Percentiles rank a stretch among this genome's conserved stretches.
phyloP scores from a whole-genome alignment of 2,113 vertebrate species.

The Leucoraja erinaceus region DNA sequence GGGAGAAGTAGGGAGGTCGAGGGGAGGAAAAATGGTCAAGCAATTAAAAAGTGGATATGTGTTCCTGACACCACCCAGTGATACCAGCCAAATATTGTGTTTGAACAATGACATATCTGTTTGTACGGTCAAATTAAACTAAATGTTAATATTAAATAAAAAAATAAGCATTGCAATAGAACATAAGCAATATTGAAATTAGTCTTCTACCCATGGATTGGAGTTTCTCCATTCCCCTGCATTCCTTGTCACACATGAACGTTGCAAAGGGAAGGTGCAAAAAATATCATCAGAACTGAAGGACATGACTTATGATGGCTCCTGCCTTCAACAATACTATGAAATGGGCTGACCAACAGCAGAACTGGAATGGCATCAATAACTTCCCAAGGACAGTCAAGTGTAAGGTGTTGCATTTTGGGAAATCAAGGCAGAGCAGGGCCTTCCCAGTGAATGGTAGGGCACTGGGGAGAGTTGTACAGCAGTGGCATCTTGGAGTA shows the following conservation, averaged over 20 bases:
- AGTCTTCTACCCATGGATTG: too few relatives aligned
- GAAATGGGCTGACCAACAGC: not conserved
- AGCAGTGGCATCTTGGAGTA: too few relatives aligned
- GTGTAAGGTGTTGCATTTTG: too few relatives aligned
- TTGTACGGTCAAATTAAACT: not conserved
- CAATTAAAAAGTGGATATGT: not conserved
- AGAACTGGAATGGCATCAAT: not conserved
- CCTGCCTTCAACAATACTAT: too few relatives aligned
- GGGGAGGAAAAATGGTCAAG: not conserved
- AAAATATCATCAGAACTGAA: not conserved
- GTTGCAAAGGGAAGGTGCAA: not conserved
- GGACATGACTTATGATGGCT: too few relatives aligned
- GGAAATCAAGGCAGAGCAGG: too few relatives aligned
- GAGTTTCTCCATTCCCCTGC: too few relatives aligned
- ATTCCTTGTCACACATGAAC: not conserved
- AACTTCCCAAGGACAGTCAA: not conserved
- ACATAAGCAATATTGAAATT: too few relatives aligned
- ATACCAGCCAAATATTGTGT: not conserved
- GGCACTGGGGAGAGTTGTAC: too few relatives aligned
- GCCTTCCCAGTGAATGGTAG: too few relatives aligned
- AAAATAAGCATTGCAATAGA: not conserved
- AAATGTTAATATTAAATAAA: not conserved
- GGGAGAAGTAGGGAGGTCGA: too few relatives aligned
- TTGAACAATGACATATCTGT: not conserved
- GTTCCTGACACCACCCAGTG: not conserved